Evolutionary conservation across 2,888 invertebrate genomes (phyloP).

Genomic region (Deroplatys truncata): DNA sequence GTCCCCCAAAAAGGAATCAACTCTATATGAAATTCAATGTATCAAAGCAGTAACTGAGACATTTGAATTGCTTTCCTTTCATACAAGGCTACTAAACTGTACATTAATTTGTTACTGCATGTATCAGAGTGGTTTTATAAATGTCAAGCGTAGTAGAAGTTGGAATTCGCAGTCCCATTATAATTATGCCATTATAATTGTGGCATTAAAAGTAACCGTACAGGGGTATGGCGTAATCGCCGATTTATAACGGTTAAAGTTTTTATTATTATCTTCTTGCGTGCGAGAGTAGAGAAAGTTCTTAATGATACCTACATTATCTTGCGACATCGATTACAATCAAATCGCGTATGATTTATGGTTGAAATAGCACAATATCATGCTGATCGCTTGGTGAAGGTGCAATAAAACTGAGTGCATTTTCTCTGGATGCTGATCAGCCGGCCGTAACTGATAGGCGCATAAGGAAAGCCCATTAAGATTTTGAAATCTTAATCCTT

Average conservation of each 20-base stretch:
- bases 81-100: background rate
- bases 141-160: background rate
- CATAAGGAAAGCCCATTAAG: background rate
- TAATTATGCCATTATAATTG: background rate
- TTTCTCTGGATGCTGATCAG: background rate
- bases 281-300: background rate
- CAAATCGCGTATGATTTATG: background rate
- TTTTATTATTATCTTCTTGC: background rate
- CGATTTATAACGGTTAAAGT: background rate
- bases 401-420: background rate
- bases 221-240: background rate
- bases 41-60: background rate
- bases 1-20: no score
- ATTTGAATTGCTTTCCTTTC: background rate
- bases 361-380: background rate
- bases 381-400: background rate
- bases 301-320: background rate
- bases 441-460: background rate
- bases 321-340: background rate
- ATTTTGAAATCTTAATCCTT: background rate
- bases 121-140: background rate
- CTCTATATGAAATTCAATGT: no score
- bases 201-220: background rate
- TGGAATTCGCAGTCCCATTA: background rate
- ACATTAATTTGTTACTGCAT: background rate